Percentiles rank a stretch among this genome's conserved stretches.
phyloP scores from a whole-genome alignment of 2,797 vertebrate species.

The Intellagama lesueurii region DNA sequence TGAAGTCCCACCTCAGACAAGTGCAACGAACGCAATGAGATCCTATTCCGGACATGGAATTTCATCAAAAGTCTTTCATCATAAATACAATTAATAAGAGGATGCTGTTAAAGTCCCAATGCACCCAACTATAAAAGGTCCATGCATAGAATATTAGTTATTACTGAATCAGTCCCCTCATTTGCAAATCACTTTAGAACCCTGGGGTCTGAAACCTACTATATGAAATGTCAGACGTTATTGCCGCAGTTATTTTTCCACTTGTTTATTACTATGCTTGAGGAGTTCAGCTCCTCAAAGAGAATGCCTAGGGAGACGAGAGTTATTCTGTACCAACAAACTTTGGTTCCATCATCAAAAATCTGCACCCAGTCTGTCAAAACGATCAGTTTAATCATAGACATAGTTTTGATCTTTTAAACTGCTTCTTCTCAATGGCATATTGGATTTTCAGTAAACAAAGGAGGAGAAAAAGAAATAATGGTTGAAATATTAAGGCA shows the following conservation, averaged over 20 bases:
- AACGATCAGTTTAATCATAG: conserved; percentile 32
- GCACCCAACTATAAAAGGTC: conserved; percentile 13
- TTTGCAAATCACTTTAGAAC: conserved; percentile 23
- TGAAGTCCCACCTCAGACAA: not conserved
- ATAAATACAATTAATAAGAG: conserved; percentile 25
- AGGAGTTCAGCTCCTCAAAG: conserved; percentile 19
- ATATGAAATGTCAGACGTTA: conserved; percentile 26
- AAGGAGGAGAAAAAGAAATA: not conserved
- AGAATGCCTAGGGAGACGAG: conserved; percentile 22
- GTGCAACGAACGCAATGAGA: not conserved
- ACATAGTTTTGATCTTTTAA: conserved; percentile 28
- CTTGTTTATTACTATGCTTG: conserved; percentile 9
- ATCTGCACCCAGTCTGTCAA: conserved; percentile 10
- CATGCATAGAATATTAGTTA: conserved; percentile 3
- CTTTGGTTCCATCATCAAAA: conserved; percentile 10
- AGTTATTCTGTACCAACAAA: conserved; percentile 29
- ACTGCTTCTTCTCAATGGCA: not conserved
- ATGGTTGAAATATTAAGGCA: conserved; percentile 3
- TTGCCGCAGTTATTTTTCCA: conserved; percentile 11
- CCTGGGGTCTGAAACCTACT: conserved; percentile 9
- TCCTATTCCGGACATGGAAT: not conserved
- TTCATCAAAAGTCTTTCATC: not conserved
- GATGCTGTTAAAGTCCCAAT: conserved; percentile 4
- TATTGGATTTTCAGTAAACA: conserved; percentile 17
- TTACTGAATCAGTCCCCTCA: not conserved